A percentile compares a stretch with the other conserved stretches of the same genome.
Conservation (phyloP, 2,888 invertebrate species). For the Scaptomyza flava region DNA sequence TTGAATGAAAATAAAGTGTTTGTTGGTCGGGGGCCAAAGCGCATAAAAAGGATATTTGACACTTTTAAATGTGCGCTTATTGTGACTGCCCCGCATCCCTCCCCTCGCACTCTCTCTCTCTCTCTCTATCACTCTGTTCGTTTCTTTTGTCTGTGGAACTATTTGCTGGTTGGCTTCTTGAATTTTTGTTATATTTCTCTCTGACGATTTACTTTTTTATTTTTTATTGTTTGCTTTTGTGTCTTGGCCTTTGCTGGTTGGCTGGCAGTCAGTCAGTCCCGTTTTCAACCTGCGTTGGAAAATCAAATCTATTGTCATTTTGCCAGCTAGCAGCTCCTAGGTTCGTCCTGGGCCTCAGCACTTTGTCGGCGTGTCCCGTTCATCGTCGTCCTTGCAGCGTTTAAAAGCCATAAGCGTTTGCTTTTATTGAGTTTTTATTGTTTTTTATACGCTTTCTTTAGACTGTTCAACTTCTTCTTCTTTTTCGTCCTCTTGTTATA, state of each 20-base stretch:
- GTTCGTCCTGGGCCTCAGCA: conserved; percentile 27
- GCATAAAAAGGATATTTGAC: conserved; percentile 81
- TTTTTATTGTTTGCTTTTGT: conserved; percentile 76
- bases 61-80: conserved; percentile 80
- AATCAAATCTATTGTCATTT: conserved; percentile 79
- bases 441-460: conserved; percentile 64
- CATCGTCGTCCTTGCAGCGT: conserved; percentile 48
- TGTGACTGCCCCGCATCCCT: conserved; percentile 54
- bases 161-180: conserved; percentile 71
- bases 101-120: conserved; percentile 1
- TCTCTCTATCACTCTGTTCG: conserved; percentile 16
- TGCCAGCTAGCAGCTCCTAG: conserved; percentile 67
- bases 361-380: conserved; percentile 1
- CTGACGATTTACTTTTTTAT: conserved; percentile 42
- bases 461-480: conserved; percentile 4
- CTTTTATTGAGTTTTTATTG: conserved; percentile 79
- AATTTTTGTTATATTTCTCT: conserved; percentile 67
- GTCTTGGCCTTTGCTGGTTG: conserved; percentile 69
- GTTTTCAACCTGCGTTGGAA: conserved; percentile 47
- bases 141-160: conserved; percentile 72
- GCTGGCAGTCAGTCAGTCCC: not conserved
- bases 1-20: conserved; percentile 67
- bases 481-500: not conserved
- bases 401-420: conserved; percentile 76
- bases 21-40: conserved; percentile 67